Evolutionary conservation across 2,113 vertebrate species (phyloP), one percentile per base, ranked within the genome.

Genomic region (Microcebus tavaratra): DNA sequence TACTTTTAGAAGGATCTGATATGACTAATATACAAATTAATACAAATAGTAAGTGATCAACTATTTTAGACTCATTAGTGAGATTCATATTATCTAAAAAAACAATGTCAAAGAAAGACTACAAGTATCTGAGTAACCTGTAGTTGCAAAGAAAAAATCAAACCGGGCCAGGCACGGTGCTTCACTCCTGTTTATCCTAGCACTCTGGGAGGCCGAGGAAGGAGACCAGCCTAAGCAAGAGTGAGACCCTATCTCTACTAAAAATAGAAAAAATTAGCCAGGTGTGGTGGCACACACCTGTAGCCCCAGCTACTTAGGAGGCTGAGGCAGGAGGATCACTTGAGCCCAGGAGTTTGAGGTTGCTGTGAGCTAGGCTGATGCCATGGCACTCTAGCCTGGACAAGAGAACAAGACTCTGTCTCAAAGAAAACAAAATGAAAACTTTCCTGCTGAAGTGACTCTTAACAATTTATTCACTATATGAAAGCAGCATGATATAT

Each of bases 51-150:
- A 82, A 94, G 8, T 45, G 31, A 92, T 84, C 73, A 95, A 93
- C 61, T 68, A 82, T 88, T 34, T 1, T 86, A 57, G 39, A 65
- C 53, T 94, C 45, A 67, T 55, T 39, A 85, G 61, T 70, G 11
- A 92, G 42, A 94, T 91, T 89, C 80, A 88, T 97, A 68, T 90
- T 92, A 89, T n/a, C 82, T 59, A 78, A 91, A 96, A 94, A 82
- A 59, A 90, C 36, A 65, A 90, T 45, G 59, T 79, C 73, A 93
- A 97, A 94, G 27, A 90, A 94, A 97, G 84, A 84, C 48, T 72
- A 27, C 31, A 90, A 89, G 25, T 76, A 90, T 83, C 31, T 70
- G 70, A 90, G 50, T 84, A 83, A 90, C 57, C 1, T 88, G 17
- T 13, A 88, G 3, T n/a, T 97, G 82, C 67, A 88, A 85, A 82